phyloP scores from a whole-genome alignment of 2,888 invertebrate genomes.

The Rhopalosiphum nymphaeae region DNA sequence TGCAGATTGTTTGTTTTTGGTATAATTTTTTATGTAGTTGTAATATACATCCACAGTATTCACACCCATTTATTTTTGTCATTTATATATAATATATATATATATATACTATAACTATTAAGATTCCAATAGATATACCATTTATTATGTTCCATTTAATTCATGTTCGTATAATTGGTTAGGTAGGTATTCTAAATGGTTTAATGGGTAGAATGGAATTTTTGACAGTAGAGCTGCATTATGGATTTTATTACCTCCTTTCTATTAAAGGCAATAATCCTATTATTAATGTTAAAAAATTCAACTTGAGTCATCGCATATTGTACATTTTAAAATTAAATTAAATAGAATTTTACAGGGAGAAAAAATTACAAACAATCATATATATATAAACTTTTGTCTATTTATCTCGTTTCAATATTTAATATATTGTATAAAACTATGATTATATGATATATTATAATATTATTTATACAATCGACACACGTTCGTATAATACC shows the following conservation, averaged over 20 bases:
- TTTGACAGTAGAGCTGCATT: background rate
- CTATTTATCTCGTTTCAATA: background rate
- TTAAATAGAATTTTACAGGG: background rate
- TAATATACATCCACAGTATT: background rate
- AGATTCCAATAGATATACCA: background rate
- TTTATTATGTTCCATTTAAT: slow-evolving; percentile 11
- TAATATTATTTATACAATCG: background rate
- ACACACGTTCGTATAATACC: background rate
- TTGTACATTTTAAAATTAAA: background rate
- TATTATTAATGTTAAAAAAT: slow-evolving; percentile 34
- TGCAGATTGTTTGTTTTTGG: background rate
- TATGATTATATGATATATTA: background rate
- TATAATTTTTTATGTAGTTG: background rate
- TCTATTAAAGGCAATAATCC: slow-evolving; percentile 30
- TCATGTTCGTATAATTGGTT: slow-evolving; percentile 25
- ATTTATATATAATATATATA: background rate
- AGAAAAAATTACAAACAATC: background rate
- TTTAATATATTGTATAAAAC: background rate
- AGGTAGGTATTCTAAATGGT: slow-evolving; percentile 19
- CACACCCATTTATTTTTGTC: slow-evolving; percentile 4
- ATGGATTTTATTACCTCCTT: background rate
- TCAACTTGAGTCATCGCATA: background rate
- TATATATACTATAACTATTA: background rate
- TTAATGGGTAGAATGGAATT: slow-evolving; percentile 45
- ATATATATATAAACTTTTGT: background rate